These are phyloP conservation scores for Pyrrhopygopsis socrates DNA, from an alignment of 2,888 invertebrate genomes.

Conservation along the genomic window DNA sequence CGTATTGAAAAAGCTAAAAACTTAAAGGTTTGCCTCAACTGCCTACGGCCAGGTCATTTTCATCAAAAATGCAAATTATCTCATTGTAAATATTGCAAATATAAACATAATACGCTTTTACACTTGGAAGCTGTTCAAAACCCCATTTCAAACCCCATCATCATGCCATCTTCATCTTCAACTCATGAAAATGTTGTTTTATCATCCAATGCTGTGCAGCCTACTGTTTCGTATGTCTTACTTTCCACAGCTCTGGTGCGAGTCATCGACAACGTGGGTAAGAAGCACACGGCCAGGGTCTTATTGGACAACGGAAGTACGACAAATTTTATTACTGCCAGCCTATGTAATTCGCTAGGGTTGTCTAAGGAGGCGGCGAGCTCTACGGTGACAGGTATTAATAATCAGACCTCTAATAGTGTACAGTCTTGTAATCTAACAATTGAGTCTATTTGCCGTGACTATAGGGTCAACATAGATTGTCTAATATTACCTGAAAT, in stretches of 20 bases:
- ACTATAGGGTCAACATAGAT: slow-evolving; percentile 48
- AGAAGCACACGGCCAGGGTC: neutral
- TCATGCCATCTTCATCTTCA: neutral
- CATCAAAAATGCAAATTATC: slow-evolving; percentile 53
- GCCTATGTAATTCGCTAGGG: slow-evolving; percentile 64
- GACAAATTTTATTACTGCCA: slow-evolving; percentile 62
- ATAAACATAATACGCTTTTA: slow-evolving; percentile 72
- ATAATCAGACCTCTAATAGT: slow-evolving; percentile 59
- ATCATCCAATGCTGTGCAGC: neutral
- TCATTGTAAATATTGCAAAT: slow-evolving; percentile 77
- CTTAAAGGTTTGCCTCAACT: slow-evolving; percentile 71
- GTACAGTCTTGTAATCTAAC: slow-evolving; percentile 68
- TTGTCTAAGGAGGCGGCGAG: slow-evolving; percentile 45
- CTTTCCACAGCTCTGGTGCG: slow-evolving; percentile 60
- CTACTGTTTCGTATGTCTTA: neutral
- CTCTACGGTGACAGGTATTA: slow-evolving; percentile 79
- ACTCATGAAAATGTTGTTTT: neutral
- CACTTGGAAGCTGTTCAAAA: slow-evolving; percentile 16
- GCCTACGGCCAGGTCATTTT: slow-evolving; percentile 66
- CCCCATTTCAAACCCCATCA: neutral
- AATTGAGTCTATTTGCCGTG: slow-evolving; percentile 49
- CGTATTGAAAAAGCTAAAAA: slow-evolving; percentile 65
- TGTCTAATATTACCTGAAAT: slow-evolving; percentile 76
- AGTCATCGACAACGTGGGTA: slow-evolving; percentile 41
- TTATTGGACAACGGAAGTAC: slow-evolving; percentile 64